A percentile compares a stretch with the other conserved stretches of the same genome.
phyloP scores from a whole-genome alignment of 1,140 invertebrate genomes.

The Zaprionus nigranus region DNA sequence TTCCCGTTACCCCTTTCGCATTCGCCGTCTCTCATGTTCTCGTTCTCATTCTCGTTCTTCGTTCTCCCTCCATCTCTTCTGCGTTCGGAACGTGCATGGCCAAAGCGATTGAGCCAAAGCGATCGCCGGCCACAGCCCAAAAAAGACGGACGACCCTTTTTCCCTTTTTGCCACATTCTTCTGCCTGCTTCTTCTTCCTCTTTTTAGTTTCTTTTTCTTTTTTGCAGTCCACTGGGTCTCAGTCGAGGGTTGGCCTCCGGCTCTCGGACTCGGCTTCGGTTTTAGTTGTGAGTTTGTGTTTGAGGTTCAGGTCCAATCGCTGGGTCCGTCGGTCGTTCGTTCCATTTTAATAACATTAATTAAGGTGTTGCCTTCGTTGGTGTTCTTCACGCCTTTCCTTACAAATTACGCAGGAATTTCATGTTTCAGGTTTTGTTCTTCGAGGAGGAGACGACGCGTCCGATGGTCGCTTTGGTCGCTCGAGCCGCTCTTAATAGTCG shows the following conservation, averaged over 20 bases:
- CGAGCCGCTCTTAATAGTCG: slow-evolving; percentile 73
- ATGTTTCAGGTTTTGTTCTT: slow-evolving; percentile 81
- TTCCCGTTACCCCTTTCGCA: slow-evolving; percentile 7
- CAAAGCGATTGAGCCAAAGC: slow-evolving; percentile 36
- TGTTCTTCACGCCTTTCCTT: slow-evolving; percentile 85
- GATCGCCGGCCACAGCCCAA: slow-evolving; percentile 39
- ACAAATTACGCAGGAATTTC: slow-evolving; percentile 84
- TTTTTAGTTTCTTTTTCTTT: slow-evolving; percentile 42
- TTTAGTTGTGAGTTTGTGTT: slow-evolving; percentile 42
- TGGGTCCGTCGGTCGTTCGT: slow-evolving; percentile 74
- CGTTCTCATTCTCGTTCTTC: not conserved
- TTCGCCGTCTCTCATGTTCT: slow-evolving; percentile 6
- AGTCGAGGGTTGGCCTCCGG: slow-evolving; percentile 3
- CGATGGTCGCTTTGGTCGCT: slow-evolving; percentile 39
- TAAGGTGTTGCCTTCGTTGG: slow-evolving; percentile 85
- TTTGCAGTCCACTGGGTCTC: slow-evolving; percentile 38
- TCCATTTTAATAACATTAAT: slow-evolving; percentile 85
- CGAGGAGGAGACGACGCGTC: slow-evolving; percentile 18
- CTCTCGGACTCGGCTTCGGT: slow-evolving; percentile 9
- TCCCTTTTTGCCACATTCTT: slow-evolving; percentile 62
- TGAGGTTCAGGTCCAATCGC: slow-evolving; percentile 49
- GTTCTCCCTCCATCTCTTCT: not conserved
- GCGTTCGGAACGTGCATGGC: slow-evolving; percentile 45
- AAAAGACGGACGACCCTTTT: slow-evolving; percentile 53
- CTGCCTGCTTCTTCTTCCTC: slow-evolving; percentile 48